Evolutionary conservation across 2,888 invertebrate genomes (phyloP), one percentile per base, ranked within the genome.

Genomic region (Rambutsinella grinnellia): DNA sequence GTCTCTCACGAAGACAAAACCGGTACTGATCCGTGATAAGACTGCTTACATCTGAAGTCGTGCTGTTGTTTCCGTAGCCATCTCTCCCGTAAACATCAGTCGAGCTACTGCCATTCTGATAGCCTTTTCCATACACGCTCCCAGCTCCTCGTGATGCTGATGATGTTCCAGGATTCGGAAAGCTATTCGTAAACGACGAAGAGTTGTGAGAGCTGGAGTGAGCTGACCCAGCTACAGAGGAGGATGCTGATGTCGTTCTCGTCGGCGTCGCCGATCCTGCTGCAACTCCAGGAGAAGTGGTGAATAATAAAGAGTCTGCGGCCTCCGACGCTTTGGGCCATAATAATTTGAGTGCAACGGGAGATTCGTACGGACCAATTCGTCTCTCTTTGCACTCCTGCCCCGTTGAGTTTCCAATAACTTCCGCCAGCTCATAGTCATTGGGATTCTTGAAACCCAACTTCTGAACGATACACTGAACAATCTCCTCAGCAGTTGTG

Each of bases 341-440:
- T 54, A 83, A 70, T 49, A 83, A 77, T 67, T 82, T 83, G 54
- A 83, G 81, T 58, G 83, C 82, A 74, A 83, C 83, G 51, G 83
- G 83, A 71, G 83, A 83, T 69, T 83, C 89, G 51, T 85, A 90
- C 47, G 93, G 90, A 15, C 94, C 94, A 72, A 97, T 90, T 79
- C 96, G 90, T 79, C 97, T 89, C 88, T 96, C 96, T 86, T 97
- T 97, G 87, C 96, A 97, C 86, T 96, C 94, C 85, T 93, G 93
- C 47, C 95, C 95, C 83, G 92, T 91, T 81, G 93, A 92, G 87
- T 93, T 93, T 76, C 94, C 94, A 85, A 95, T 93, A 84, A 95
- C 95, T 88, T 95, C 95, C 28, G 94, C 94, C 87, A 95, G 88
- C 87, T 95, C 95, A 87, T 93, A 95, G 69, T 92, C 91, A 80